phyloP scores from a whole-genome alignment of 2,113 vertebrate genomes.

The Ammodytes dubius region DNA sequence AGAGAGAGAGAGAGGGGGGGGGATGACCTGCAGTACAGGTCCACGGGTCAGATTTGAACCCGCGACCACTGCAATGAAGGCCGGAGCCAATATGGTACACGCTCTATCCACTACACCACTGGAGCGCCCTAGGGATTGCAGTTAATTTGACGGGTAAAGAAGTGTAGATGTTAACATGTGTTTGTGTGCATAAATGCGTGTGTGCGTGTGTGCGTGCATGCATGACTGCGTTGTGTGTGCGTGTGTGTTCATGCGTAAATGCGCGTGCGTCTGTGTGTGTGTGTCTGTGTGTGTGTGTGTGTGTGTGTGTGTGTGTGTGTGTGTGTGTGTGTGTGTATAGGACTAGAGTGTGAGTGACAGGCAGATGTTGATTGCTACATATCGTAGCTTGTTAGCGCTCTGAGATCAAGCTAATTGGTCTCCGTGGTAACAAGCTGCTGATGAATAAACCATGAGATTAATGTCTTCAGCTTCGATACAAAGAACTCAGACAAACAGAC shows the following conservation, averaged over 20 bases:
- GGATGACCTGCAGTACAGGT: too few relatives aligned
- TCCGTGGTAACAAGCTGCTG: not conserved
- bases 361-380: not conserved
- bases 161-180: constrained; percentile 42
- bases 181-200: constrained; percentile 3
- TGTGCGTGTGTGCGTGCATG: not conserved
- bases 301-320: not conserved
- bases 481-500: too few relatives aligned
- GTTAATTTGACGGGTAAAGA: constrained; percentile 49
- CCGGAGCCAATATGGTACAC: too few relatives aligned
- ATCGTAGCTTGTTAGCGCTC: not conserved
- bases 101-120: too few relatives aligned
- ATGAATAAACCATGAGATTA: not conserved
- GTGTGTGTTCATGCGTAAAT: not conserved
- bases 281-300: not conserved
- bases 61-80: too few relatives aligned
- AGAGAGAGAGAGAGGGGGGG: too few relatives aligned
- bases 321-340: too few relatives aligned
- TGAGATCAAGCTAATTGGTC: not conserved
- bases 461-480: not conserved
- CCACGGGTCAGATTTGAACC: too few relatives aligned
- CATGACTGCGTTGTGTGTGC: not conserved
- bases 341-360: not conserved
- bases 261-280: not conserved
- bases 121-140: not conserved